These are phyloP conservation scores for Ochotona princeps DNA, from an alignment of 2,113 vertebrate species.

Conservation along the genomic window DNA sequence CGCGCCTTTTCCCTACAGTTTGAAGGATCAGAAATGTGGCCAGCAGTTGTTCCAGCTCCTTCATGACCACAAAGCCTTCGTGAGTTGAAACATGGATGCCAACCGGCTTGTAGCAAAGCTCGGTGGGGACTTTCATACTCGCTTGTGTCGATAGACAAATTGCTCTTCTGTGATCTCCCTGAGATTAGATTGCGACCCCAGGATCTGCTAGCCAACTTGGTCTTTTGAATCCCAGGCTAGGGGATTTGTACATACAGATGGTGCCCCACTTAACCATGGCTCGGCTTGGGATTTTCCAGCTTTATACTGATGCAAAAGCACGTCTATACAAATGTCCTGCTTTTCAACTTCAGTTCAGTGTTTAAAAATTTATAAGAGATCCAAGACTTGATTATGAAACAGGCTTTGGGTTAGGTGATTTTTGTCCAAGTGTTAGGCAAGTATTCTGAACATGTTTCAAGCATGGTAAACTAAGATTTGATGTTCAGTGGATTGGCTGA, in stretches of 20 bases:
- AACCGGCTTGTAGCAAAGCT: neutral
- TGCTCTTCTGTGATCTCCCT: neutral
- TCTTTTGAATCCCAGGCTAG: neutral
- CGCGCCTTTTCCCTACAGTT: neutral
- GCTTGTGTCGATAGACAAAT: neutral
- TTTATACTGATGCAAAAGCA: neutral
- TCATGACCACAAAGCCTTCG: conserved; percentile 46
- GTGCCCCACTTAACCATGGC: neutral
- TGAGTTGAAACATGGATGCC: conserved; percentile 45
- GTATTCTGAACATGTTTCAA: neutral
- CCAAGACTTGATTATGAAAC: neutral
- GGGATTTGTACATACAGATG: neutral
- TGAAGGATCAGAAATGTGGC: conserved; percentile 32
- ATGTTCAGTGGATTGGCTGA: neutral
- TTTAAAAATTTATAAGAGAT: neutral
- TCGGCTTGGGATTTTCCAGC: neutral
- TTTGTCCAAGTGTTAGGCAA: neutral
- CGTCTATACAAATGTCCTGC: neutral
- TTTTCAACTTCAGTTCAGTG: neutral
- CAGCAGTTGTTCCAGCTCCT: conserved; percentile 42
- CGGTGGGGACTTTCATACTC: neutral
- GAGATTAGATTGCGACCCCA: neutral
- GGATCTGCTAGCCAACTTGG: neutral
- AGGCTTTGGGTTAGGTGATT: neutral
- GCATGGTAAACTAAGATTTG: neutral